Base-by-base conservation (phyloP, 2,888 invertebrate species). In the Drosophila barbarae region DNA sequence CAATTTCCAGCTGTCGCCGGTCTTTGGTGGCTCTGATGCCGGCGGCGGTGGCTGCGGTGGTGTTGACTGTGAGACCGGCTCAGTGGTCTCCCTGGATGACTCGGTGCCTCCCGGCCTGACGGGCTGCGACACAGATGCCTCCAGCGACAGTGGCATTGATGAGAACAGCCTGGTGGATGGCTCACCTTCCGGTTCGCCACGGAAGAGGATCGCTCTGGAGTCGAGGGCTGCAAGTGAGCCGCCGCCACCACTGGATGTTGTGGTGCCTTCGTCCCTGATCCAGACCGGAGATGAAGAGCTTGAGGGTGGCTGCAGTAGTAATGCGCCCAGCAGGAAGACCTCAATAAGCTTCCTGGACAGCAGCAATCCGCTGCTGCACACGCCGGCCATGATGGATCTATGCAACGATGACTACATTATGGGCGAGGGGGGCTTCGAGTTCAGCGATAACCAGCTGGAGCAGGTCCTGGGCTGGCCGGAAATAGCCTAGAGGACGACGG, bases 391-490 rank as follows among this genome's bases (percentile, higher is more conserved):
- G 65, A 85, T 86, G 84, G 89, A 89, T 21, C 72, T 89, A 39
- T 88, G 88, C 77, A 85, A 86, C 60, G 85, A 87, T 56, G 87
- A 88, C 61, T 89, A 89, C 72, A 80, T 83, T 50, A 87, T 89
- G 85, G 83, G 67, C 61, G 79, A 77, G 39, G 77, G 71, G 18
- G 77, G 72, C 36, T 84, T 71, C 49, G 86, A 71, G 60, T 68
- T 71, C 32, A 72, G 72, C 46, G 83, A 79, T 28, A 87, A 74
- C 53, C 87, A 87, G 53, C 76, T 89, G 50, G 87, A 88, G 15
- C 76, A 86, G 59, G 87, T 86, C 32, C 73, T 89, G 9, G 83
- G 75, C 70, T 86, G 86, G 86, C 65, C 71, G 36, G 59, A 54
- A 23, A 77, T 87, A 63, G 69, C 73, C 69, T 80, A 79, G 69